Percentiles rank a stretch among this genome's conserved stretches.
Evolutionary conservation across 2,113 vertebrate species (phyloP).

Genomic region (Mesembrinibis cayennensis): DNA sequence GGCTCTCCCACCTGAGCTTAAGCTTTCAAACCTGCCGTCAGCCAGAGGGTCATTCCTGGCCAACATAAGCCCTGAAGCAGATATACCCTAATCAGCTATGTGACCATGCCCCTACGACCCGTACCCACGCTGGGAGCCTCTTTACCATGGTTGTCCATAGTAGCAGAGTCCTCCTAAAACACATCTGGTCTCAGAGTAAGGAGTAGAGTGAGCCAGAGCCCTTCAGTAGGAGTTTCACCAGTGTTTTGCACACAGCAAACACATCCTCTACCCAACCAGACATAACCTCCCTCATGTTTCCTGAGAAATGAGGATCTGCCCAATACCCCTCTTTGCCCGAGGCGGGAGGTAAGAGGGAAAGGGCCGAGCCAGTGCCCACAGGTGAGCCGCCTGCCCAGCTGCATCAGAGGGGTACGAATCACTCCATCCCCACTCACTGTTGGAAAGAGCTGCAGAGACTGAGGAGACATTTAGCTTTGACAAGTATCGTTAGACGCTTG

Average conservation of each 20-base stretch:
- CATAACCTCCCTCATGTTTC: neutral
- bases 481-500: neutral
- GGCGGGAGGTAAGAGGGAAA: neutral
- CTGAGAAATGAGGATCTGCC: neutral
- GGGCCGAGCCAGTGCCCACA: neutral
- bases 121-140: neutral
- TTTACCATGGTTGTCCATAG: neutral
- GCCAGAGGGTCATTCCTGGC: neutral
- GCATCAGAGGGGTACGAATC: neutral
- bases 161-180: neutral
- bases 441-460: neutral
- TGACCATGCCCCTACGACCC: rapidly evolving
- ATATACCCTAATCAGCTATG: neutral
- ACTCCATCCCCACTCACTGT: neutral
- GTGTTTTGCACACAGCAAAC: neutral
- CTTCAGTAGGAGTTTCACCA: neutral
- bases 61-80: neutral
- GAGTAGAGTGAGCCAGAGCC: neutral
- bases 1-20: neutral
- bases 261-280: neutral
- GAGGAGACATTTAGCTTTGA: neutral
- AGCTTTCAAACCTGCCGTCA: neutral
- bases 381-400: rapidly evolving
- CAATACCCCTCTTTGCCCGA: rapidly evolving
- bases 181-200: neutral